Conservation (phyloP, 2,888 invertebrate species). For the Conops quadrifasciatus region DNA sequence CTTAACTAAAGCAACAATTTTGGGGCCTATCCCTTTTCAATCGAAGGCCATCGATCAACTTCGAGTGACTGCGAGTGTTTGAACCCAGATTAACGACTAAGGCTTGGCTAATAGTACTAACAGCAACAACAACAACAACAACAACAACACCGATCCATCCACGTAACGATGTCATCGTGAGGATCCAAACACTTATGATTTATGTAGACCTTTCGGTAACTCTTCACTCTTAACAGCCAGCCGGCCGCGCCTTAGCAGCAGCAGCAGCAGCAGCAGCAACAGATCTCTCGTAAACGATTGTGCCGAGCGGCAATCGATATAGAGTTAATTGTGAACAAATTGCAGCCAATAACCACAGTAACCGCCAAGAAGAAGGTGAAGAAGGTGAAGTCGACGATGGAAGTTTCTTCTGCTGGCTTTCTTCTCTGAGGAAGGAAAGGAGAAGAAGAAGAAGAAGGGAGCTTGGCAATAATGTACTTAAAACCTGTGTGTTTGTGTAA, state of each 20-base stretch:
- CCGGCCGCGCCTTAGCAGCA: neutral
- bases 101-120: neutral
- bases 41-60: neutral
- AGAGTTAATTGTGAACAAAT: constrained; percentile 27
- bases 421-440: neutral
- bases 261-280: neutral
- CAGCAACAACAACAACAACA: neutral
- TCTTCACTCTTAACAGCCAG: neutral
- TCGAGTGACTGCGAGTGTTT: too few relatives aligned
- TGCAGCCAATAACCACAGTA: constrained; percentile 14
- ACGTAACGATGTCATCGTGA: constrained; percentile 1
- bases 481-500: neutral
- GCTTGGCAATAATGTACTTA: too few relatives aligned
- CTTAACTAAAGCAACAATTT: neutral
- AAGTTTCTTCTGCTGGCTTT: neutral
- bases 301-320: constrained; percentile 7
- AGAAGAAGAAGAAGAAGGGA: neutral
- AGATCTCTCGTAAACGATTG: neutral
- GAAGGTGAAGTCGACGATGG: neutral
- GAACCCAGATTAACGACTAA: neutral
- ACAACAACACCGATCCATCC: neutral
- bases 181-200: constrained; percentile 3
- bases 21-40: neutral
- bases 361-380: neutral
- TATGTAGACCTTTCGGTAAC: neutral